These are phyloP conservation scores for Apis mellifera DNA, from an alignment of 1,140 invertebrate genomes.

Conservation along the genomic window DNA sequence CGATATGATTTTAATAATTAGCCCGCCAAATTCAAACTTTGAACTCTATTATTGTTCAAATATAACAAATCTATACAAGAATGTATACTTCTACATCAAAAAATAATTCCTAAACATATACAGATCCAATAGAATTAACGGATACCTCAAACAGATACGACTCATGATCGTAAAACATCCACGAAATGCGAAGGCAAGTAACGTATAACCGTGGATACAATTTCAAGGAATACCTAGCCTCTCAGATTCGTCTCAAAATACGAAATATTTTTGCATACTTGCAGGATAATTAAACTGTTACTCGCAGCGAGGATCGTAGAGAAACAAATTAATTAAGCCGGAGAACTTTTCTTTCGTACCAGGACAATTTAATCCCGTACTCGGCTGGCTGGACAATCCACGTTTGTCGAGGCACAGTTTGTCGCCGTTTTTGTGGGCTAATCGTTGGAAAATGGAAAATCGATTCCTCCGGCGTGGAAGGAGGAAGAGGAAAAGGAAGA, in stretches of 20 bases:
- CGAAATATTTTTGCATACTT: not conserved
- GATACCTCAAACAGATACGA: too few relatives aligned
- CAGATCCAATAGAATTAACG: too few relatives aligned
- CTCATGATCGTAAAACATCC: not conserved
- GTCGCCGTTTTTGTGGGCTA: conserved; percentile 36
- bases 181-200: not conserved
- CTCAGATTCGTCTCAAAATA: not conserved
- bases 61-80: too few relatives aligned
- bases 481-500: too few relatives aligned
- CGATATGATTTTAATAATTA: too few relatives aligned
- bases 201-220: too few relatives aligned
- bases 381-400: not conserved
- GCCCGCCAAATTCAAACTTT: too few relatives aligned
- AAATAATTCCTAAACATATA: too few relatives aligned
- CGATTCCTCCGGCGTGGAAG: conserved; percentile 7
- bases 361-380: conserved; percentile 20
- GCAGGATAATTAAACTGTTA: conserved; percentile 33
- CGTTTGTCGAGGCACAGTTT: too few relatives aligned
- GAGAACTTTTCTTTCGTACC: not conserved
- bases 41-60: too few relatives aligned
- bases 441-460: conserved; percentile 55
- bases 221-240: too few relatives aligned
- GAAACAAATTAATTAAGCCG: conserved; percentile 31
- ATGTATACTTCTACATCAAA: too few relatives aligned
- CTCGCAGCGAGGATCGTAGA: conserved; percentile 11